A percentile compares a stretch with the other conserved stretches of the same genome.
These are phyloP conservation scores for Chorisops tibialis DNA, from an alignment of 2,888 invertebrate species.

Conservation along the genomic window DNA sequence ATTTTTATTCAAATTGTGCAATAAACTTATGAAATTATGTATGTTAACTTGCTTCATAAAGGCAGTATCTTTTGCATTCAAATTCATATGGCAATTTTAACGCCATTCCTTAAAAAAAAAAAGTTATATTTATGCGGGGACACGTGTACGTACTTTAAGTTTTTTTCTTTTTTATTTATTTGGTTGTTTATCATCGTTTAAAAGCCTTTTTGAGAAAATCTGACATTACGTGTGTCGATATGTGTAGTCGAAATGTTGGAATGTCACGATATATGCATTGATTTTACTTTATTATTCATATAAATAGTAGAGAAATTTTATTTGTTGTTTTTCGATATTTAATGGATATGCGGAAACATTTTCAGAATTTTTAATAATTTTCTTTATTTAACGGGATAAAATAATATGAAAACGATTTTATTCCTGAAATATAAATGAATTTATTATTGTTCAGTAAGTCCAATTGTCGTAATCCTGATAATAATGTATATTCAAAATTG, in stretches of 20 bases:
- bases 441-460: no score
- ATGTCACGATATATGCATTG: no score
- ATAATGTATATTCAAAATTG: no score
- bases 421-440: no score
- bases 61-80: slow-evolving; percentile 7
- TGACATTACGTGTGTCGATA: slow-evolving; percentile 19
- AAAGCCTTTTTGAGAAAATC: slow-evolving; percentile 15
- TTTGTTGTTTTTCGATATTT: slow-evolving; percentile 19
- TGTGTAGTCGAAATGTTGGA: no score
- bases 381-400: no score
- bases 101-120: slow-evolving; percentile 2
- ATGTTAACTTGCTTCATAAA: slow-evolving; percentile 20
- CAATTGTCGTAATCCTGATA: no score
- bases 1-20: slow-evolving; percentile 23
- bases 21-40: not conserved
- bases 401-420: no score
- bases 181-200: slow-evolving; percentile 24
- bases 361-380: not conserved
- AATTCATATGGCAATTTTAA: slow-evolving; percentile 10
- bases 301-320: slow-evolving; percentile 14
- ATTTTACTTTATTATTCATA: no score
- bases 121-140: slow-evolving; percentile 15
- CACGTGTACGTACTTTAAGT: slow-evolving; percentile 5
- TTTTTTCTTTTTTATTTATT: slow-evolving; percentile 9
- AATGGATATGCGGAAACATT: slow-evolving; percentile 10